phyloP scores from a whole-genome alignment of 2,797 vertebrate species.

The Falco biarmicus region DNA sequence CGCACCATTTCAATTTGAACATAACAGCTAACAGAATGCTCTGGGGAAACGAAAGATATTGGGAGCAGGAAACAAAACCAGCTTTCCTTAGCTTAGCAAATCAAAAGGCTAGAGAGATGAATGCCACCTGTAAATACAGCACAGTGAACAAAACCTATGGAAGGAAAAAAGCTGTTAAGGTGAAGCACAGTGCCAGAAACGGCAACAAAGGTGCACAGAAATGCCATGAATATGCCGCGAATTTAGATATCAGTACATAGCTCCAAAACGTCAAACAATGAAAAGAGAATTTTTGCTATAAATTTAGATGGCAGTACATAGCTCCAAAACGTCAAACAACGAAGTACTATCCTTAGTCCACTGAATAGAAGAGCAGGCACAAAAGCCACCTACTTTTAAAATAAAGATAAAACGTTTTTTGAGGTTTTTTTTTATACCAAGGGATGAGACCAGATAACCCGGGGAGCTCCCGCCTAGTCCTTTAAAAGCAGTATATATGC shows the following conservation, averaged over 20 bases:
- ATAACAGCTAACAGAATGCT: not conserved
- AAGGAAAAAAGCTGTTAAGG: not conserved
- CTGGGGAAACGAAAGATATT: not conserved
- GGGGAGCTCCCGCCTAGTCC: not conserved
- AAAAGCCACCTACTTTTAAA: not conserved
- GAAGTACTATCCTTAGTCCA: not conserved
- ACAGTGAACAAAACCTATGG: not conserved
- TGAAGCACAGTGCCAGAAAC: not conserved
- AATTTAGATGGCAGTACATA: no score
- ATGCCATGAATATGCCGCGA: not conserved
- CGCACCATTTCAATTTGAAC: not conserved
- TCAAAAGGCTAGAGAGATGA: not conserved
- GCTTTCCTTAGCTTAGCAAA: not conserved
- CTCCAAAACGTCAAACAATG: not conserved
- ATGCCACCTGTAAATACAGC: not conserved
- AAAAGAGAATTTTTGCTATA: no score
- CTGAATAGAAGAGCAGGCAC: not conserved
- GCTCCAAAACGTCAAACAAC: not conserved
- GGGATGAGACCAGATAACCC: not conserved
- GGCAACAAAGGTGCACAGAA: not conserved
- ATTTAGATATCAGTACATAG: not conserved
- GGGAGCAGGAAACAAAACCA: not conserved
- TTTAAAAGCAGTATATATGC: not conserved
- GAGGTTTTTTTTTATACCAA: not conserved
- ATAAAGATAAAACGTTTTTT: not conserved